These are phyloP conservation scores for Andrena dorsata DNA, from an alignment of 2,888 invertebrate genomes.

Conservation along the genomic window DNA sequence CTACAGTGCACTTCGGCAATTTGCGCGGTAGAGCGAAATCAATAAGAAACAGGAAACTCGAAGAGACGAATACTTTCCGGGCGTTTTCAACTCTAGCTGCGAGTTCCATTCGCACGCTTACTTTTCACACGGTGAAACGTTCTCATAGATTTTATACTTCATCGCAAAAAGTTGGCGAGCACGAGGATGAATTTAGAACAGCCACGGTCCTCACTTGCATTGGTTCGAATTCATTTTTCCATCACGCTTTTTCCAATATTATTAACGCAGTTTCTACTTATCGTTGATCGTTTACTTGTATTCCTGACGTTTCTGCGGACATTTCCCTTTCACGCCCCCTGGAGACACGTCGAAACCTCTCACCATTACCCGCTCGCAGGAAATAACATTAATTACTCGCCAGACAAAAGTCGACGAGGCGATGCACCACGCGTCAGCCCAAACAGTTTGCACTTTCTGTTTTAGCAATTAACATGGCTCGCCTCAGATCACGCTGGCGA, in stretches of 20 bases:
- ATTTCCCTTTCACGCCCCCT: slow-evolving; percentile 33
- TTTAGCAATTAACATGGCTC: slow-evolving; percentile 69
- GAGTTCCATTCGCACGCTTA: slow-evolving; percentile 28
- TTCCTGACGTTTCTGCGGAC: not conserved
- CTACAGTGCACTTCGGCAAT: slow-evolving; percentile 47
- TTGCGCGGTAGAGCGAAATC: slow-evolving; percentile 53
- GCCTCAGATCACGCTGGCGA: slow-evolving; percentile 33
- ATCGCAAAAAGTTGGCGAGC: slow-evolving; percentile 20
- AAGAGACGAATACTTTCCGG: slow-evolving; percentile 43
- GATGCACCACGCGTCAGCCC: not conserved
- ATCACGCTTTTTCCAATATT: no score
- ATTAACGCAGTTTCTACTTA: no score
- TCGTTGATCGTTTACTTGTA: not conserved
- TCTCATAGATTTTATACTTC: slow-evolving; percentile 34
- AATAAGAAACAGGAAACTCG: slow-evolving; percentile 53
- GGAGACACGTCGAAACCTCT: slow-evolving; percentile 61
- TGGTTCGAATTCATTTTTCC: no score
- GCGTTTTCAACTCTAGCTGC: slow-evolving; percentile 45
- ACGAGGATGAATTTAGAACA: slow-evolving; percentile 24
- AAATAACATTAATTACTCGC: slow-evolving; percentile 63
- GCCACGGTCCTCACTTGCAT: not conserved
- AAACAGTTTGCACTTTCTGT: slow-evolving; percentile 64
- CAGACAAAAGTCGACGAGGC: slow-evolving; percentile 49
- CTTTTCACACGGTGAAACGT: slow-evolving; percentile 15
- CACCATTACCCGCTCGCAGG: slow-evolving; percentile 23